Percentiles rank a stretch among this genome's conserved stretches.
These are phyloP conservation scores for Hydriomena furcata DNA, from an alignment of 2,888 invertebrate species.

Conservation along the genomic window DNA sequence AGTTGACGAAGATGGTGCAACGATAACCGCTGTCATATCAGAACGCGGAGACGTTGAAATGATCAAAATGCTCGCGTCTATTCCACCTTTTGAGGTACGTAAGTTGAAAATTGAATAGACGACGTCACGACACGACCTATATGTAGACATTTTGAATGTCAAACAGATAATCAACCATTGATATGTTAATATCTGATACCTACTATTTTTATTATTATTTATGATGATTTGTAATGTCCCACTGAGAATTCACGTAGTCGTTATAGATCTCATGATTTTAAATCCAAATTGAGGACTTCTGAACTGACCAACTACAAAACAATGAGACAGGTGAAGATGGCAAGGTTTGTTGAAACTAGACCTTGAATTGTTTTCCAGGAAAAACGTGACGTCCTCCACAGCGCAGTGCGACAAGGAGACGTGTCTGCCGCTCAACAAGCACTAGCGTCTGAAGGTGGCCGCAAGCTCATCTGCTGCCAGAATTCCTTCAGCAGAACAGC, in stretches of 20 bases:
- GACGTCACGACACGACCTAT: too few species aligned
- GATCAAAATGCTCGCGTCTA: conserved; percentile 87
- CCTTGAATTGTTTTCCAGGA: conserved; percentile 83
- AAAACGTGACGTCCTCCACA: conserved; percentile 89
- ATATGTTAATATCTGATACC: too few species aligned
- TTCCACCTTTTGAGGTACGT: conserved; percentile 91
- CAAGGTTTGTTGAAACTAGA: too few species aligned
- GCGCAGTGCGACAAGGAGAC: conserved; percentile 86
- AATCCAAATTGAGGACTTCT: too few species aligned
- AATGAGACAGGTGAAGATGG: too few species aligned
- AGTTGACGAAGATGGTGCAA: conserved; percentile 87
- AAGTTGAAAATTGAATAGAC: conserved; percentile 30
- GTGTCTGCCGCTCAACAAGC: conserved; percentile 83
- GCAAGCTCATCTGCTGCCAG: conserved; percentile 73
- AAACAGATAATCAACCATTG: too few species aligned
- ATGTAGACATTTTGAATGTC: too few species aligned
- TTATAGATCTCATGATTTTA: too few species aligned
- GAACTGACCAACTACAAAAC: too few species aligned
- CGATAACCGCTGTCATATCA: conserved; percentile 87
- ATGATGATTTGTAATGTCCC: too few species aligned
- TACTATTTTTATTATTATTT: too few species aligned
- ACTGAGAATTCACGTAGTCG: too few species aligned
- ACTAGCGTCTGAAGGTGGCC: conserved; percentile 78
- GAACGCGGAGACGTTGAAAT: conserved; percentile 87
- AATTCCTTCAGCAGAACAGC: conserved; percentile 90